phyloP scores from a whole-genome alignment of 2,797 vertebrate genomes.

The Tangara arthus region DNA sequence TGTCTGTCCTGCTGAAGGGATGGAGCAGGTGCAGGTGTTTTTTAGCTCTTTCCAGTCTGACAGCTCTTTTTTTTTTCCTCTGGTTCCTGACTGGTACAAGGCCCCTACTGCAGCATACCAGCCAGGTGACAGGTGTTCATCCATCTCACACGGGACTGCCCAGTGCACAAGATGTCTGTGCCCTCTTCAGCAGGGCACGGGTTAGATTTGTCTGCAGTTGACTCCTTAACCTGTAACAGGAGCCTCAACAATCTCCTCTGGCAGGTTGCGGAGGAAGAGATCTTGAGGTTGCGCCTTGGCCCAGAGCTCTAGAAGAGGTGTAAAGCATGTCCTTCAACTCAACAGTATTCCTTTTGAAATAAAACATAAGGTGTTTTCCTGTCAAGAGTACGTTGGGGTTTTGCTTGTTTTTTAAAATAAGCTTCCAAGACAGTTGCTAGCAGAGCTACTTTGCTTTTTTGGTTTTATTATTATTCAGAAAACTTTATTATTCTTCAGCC shows the following conservation, averaged over 20 bases:
- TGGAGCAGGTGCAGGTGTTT: background rate
- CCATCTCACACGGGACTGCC: background rate
- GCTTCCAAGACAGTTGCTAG: background rate
- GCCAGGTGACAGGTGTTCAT: background rate
- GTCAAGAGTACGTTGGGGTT: fast-evolving
- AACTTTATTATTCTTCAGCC: background rate
- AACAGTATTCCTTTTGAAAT: background rate
- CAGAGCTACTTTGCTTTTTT: background rate
- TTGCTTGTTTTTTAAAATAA: background rate
- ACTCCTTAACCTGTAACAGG: background rate
- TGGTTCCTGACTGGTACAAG: background rate
- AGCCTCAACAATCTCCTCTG: background rate
- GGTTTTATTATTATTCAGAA: background rate
- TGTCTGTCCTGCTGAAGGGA: background rate
- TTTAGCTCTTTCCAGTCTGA: fast-evolving
- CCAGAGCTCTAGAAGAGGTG: background rate
- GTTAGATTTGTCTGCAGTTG: background rate
- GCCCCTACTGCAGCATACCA: too few relatives aligned
- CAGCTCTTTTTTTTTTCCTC: background rate
- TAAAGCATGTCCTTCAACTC: fast-evolving
- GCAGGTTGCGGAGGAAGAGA: background rate
- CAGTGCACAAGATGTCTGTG: background rate
- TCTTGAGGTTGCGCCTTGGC: background rate
- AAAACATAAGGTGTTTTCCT: background rate
- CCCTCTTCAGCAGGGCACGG: background rate